Conservation (phyloP, 2,888 invertebrate species). For the Tiphia femorata region DNA sequence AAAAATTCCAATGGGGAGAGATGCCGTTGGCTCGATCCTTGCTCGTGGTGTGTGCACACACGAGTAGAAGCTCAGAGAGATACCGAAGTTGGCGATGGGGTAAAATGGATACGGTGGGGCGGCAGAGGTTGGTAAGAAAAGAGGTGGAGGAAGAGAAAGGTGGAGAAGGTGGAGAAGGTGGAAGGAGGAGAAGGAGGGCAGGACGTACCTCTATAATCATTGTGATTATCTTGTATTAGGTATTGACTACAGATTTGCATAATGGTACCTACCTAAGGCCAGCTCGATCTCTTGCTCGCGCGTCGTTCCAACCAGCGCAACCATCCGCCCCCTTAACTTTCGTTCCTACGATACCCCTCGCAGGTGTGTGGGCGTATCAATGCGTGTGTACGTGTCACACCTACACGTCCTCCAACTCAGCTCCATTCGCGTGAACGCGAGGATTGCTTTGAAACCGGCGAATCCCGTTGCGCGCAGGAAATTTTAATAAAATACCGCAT, state of each 20-base stretch:
- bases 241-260: constrained; percentile 68
- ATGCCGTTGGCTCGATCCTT: too few relatives aligned
- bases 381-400: not conserved
- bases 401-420: too few relatives aligned
- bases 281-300: constrained; percentile 27
- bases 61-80: too few relatives aligned
- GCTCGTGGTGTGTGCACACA: too few relatives aligned
- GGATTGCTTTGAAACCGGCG: not conserved
- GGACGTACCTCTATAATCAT: constrained; percentile 58
- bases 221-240: constrained; percentile 69
- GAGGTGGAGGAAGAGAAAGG: constrained; percentile 16
- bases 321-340: constrained; percentile 20
- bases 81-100: too few relatives aligned
- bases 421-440: too few relatives aligned
- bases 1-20: too few relatives aligned
- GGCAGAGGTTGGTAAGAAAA: constrained; percentile 9
- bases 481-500: too few relatives aligned
- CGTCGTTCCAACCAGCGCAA: constrained; percentile 30
- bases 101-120: too few relatives aligned
- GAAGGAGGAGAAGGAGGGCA: constrained; percentile 5
- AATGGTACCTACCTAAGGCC: constrained; percentile 62
- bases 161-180: constrained; percentile 3
- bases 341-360: not conserved
- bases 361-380: too few relatives aligned
- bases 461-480: too few relatives aligned